Conservation (phyloP, 2,797 vertebrate species). For the Molossus molossus region DNA sequence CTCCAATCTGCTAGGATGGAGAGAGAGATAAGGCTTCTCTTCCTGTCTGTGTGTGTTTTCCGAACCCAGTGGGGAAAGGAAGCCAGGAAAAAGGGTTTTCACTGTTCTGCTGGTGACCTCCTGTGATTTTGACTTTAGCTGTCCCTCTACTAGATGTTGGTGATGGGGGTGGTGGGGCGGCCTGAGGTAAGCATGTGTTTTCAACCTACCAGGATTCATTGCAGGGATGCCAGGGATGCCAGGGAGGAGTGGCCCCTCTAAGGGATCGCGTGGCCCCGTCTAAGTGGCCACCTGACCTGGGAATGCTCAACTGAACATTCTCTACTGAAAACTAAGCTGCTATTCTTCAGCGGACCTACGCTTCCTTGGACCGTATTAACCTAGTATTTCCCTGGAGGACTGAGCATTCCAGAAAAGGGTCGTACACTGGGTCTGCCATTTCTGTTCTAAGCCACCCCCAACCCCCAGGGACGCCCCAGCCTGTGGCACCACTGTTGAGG, state of each 20-base stretch:
- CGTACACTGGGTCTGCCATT: not conserved
- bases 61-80: not conserved
- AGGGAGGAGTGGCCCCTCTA: not conserved
- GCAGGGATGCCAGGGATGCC: too few relatives aligned
- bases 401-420: not conserved
- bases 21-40: not conserved
- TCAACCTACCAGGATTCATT: not conserved
- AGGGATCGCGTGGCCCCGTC: too few relatives aligned
- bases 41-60: not conserved
- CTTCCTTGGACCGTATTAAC: not conserved
- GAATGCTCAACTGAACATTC: not conserved
- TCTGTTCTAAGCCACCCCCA: not conserved
- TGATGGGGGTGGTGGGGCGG: not conserved
- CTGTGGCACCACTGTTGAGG: not conserved
- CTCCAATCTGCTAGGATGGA: not conserved
- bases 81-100: not conserved
- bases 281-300: not conserved
- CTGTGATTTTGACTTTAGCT: not conserved
- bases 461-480: accelerated
- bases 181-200: not conserved
- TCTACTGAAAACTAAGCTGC: not conserved
- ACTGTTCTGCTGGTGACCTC: not conserved
- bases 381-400: not conserved
- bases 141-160: not conserved
- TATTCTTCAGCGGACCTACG: not conserved